These are phyloP conservation scores for Papilio demoleus DNA, from an alignment of 2,888 invertebrate species.

Conservation along the genomic window DNA sequence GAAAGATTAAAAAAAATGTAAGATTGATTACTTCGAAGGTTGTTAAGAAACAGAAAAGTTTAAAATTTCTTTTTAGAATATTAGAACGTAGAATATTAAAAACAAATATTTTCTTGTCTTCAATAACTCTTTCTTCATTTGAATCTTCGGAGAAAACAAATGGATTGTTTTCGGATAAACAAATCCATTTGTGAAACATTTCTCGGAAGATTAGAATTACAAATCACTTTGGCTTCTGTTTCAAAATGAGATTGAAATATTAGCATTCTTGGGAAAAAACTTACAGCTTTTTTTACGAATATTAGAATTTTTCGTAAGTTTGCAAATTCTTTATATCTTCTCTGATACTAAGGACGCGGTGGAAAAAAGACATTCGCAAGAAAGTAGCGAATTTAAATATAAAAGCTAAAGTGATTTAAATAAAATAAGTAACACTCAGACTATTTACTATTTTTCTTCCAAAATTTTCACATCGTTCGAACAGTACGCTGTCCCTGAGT, in stretches of 20 bases:
- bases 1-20: too few species aligned
- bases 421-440: too few species aligned
- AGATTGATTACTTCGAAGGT: too few species aligned
- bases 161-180: not conserved
- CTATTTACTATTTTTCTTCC: too few species aligned
- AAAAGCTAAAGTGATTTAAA: not conserved
- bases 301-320: not conserved
- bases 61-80: too few species aligned
- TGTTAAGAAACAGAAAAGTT: too few species aligned
- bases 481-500: too few species aligned
- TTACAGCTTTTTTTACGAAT: not conserved
- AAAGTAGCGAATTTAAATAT: not conserved
- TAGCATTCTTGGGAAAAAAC: conserved; percentile 13
- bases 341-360: not conserved
- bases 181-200: conserved; percentile 11
- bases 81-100: too few species aligned
- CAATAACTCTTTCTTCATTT: not conserved
- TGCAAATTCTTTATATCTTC: not conserved
- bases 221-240: conserved; percentile 27
- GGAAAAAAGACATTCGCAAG: not conserved
- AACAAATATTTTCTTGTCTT: not conserved
- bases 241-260: conserved; percentile 23
- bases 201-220: conserved; percentile 22
- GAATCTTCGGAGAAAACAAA: conserved; percentile 11
- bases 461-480: too few species aligned